phyloP scores from a whole-genome alignment of 2,113 vertebrate genomes.

The Fulmarus glacialis region DNA sequence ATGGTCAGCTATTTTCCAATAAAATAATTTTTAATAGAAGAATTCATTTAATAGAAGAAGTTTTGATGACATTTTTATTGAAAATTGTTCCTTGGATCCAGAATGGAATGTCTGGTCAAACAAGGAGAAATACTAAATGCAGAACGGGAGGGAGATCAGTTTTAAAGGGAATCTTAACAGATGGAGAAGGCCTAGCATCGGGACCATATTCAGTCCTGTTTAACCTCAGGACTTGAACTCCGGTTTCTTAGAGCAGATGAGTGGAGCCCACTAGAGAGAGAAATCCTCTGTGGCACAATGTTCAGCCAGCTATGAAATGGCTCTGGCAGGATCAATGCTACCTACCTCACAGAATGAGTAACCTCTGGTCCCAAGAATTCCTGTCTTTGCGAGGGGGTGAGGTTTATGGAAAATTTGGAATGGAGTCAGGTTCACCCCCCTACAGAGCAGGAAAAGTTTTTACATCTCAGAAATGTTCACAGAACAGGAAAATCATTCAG shows the following conservation, averaged over 20 bases:
- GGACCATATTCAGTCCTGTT: not conserved
- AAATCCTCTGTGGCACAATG: not conserved
- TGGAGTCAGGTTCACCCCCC: fast-evolving
- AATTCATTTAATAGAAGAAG: not conserved
- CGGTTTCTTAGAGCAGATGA: not conserved
- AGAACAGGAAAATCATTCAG: not conserved
- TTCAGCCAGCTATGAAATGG: not conserved
- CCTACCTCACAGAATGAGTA: not conserved
- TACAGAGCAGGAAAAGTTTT: not conserved
- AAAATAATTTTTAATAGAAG: not conserved
- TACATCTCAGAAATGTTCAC: not conserved
- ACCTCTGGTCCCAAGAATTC: not conserved
- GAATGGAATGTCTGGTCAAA: not conserved
- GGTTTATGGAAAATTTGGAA: not conserved
- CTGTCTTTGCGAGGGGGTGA: too few relatives aligned
- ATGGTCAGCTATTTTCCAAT: not conserved
- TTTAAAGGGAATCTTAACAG: not conserved
- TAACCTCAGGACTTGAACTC: not conserved
- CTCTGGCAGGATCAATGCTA: not conserved
- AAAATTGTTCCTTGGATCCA: not conserved
- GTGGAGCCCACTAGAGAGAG: not conserved
- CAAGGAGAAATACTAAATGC: not conserved
- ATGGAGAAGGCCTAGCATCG: not conserved
- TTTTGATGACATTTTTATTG: not conserved
- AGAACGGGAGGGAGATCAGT: not conserved